A percentile compares a stretch with the other conserved stretches of the same genome.
Evolutionary conservation across 2,797 vertebrate genomes (phyloP).

Genomic region (Vespertilio murinus): DNA sequence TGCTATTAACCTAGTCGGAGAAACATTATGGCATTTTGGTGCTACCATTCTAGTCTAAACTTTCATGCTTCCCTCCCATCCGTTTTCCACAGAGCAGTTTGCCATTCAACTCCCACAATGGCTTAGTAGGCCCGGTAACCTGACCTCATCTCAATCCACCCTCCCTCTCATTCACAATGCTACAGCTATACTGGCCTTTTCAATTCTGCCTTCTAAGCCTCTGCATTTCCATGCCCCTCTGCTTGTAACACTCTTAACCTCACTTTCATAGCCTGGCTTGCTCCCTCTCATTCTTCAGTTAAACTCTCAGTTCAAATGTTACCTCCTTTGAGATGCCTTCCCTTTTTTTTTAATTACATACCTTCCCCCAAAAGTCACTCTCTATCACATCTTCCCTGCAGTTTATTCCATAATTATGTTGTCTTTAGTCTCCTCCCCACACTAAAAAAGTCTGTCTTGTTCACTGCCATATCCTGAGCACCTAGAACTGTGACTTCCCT

Average conservation of each 20-base stretch:
- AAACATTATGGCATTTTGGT: neutral
- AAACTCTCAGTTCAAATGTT: conserved; percentile 5
- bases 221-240: neutral
- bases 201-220: neutral
- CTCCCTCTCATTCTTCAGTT: neutral
- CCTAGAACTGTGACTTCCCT: neutral
- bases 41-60: neutral
- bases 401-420: neutral
- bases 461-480: neutral
- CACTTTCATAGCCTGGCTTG: neutral
- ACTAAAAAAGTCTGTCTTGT: neutral
- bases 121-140: neutral
- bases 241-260: neutral
- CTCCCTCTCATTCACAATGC: neutral
- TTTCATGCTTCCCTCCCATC: neutral
- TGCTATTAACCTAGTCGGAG: neutral
- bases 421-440: neutral
- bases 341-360: neutral
- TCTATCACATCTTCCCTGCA: neutral
- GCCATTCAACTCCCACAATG: neutral
- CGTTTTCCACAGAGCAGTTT: neutral
- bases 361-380: neutral
- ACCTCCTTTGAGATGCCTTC: neutral
- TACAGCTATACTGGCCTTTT: neutral
- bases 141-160: neutral